A percentile compares a stretch with the other conserved stretches of the same genome.
Conservation (phyloP, 2,113 vertebrate species). For the Sinosuthora webbiana region DNA sequence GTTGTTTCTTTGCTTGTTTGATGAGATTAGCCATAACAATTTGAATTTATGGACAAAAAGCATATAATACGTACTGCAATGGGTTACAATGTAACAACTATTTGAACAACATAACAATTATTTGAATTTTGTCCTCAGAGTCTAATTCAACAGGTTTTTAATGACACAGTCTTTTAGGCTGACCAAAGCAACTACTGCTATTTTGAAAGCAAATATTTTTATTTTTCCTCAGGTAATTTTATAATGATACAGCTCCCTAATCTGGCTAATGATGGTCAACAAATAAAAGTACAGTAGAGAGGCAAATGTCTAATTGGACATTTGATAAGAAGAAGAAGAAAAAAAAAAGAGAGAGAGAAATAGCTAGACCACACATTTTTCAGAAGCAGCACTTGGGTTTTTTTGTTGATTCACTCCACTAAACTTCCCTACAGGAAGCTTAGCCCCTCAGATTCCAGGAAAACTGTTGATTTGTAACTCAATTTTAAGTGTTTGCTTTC, state of each 20-base stretch:
- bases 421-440: not conserved
- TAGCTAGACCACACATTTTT: not conserved
- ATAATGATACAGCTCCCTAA: not conserved
- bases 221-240: not conserved
- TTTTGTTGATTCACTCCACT: not conserved
- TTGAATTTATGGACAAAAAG: not conserved
- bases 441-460: not conserved
- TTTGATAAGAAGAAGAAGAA: not conserved
- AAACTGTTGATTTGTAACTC: not conserved
- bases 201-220: not conserved
- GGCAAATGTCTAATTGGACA: not conserved
- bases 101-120: not conserved
- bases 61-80: not conserved
- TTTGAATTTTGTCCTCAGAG: not conserved
- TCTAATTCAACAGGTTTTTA: not conserved
- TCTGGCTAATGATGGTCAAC: not conserved
- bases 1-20: not conserved
- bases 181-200: not conserved
- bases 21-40: not conserved
- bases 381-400: not conserved
- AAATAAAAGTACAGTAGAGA: not conserved
- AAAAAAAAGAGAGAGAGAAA: not conserved
- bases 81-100: not conserved
- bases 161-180: not conserved
- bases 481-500: not conserved